Base-by-base conservation (phyloP, 2,797 vertebrate species). In the Oryzias sinensis region DNA sequence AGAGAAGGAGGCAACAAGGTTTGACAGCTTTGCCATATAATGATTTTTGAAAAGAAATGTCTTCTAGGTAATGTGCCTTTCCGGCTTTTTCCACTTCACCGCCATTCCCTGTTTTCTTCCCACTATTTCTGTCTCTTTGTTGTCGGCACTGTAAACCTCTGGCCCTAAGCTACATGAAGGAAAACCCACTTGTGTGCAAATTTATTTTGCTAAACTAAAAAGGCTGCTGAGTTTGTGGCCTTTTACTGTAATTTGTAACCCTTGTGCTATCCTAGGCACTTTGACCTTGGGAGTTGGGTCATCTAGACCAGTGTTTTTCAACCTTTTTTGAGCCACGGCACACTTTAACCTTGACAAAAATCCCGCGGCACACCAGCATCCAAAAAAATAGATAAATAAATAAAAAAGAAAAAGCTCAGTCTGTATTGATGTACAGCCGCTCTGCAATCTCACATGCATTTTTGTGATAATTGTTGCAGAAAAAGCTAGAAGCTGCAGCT, bases 161-260 rank as follows among this genome's bases (percentile, higher is more conserved):
- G 70, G 76, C 76, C 60, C 72, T 18, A 64, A 66, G 57, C 58
- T 65, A 7, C 60, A 70, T 59, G 80, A 81, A 80, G 77, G 79
- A 80, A 63, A 64, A 76, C 72, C 46, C 55, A 47, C 65, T 70
- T 63, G 76, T 65, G 55, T 66, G 56, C 48, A 57, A 20, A 70
- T 83, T 61, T 74, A 50, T 77, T 64, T 74, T 56, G 43, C 68
- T 73, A 85, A 82, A 44, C 22, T 27, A 54, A 29, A 49, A 8
- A 40, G 56, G 41, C 15, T 67, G 81, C 82, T 71, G 76, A 81
- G 63, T 53, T 59, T 70, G 81, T 85, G 70, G 16, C 41, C 58
- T 77, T 57, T 56, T 27, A 14, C 65, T 55, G 51, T 29, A 51
- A 70, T 79, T 53, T 72, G 18, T 18, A 18, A 18, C 18, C 18